Percentiles rank a stretch among this genome's conserved stretches.
phyloP scores from a whole-genome alignment of 2,797 vertebrate genomes.

The Esox lucius region DNA sequence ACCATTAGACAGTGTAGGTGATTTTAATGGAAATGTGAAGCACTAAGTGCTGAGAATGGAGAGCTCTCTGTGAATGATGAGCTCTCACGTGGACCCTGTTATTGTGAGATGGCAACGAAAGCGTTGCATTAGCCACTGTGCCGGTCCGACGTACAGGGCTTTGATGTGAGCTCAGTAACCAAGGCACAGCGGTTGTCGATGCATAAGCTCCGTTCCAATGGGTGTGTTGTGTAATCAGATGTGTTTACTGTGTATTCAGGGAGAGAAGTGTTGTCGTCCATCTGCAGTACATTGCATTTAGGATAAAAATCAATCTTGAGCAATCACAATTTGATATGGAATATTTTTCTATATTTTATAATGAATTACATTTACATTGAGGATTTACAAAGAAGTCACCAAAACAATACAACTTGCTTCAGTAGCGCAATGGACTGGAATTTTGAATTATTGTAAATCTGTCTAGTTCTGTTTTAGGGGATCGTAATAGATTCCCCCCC shows the following conservation, averaged over 20 bases:
- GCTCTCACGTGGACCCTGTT: conserved; percentile 78
- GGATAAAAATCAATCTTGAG: conserved; percentile 33
- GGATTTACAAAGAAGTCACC: conserved; percentile 16
- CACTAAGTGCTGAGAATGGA: conserved; percentile 74
- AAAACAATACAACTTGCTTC: neutral
- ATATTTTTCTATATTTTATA: conserved; percentile 49
- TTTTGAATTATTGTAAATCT: too few species aligned
- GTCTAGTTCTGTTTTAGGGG: too few species aligned
- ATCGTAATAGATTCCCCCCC: too few species aligned
- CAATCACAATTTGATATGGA: conserved; percentile 46
- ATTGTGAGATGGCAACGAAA: conserved; percentile 78
- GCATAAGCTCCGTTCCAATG: conserved; percentile 72
- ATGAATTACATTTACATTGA: conserved; percentile 19
- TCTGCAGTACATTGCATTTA: conserved; percentile 59
- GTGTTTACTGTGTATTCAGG: conserved; percentile 72
- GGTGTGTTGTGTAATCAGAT: conserved; percentile 75
- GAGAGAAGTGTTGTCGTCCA: conserved; percentile 69
- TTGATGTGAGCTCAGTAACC: conserved; percentile 77
- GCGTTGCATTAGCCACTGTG: conserved; percentile 76
- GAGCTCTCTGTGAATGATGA: conserved; percentile 65
- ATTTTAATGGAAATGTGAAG: conserved; percentile 78
- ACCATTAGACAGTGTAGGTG: conserved; percentile 75
- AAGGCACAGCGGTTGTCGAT: conserved; percentile 68
- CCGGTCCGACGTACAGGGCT: conserved; percentile 66
- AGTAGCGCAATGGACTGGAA: too few species aligned